Conservation (phyloP, 2,113 vertebrate genomes). For the Serilophus lunatus region DNA sequence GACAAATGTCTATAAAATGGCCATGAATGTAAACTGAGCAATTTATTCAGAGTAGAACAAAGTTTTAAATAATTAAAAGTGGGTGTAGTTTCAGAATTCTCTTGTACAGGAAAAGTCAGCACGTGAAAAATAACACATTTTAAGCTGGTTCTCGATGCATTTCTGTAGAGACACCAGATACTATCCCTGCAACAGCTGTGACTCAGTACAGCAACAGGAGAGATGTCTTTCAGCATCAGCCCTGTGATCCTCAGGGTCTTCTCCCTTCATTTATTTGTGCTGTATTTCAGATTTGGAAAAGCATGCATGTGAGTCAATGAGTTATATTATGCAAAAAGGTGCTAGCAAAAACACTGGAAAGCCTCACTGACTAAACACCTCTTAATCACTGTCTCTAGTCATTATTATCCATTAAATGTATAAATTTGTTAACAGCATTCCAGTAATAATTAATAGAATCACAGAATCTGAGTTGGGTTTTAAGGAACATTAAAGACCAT, state of each 20-base stretch:
- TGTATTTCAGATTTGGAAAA: not conserved
- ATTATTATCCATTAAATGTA: not conserved
- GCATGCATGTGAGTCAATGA: rapidly evolving
- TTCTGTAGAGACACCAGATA: not conserved
- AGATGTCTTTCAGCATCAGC: not conserved
- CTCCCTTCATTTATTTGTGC: not conserved
- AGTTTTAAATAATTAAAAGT: not conserved
- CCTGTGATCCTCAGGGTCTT: not conserved
- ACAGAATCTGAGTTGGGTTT: not conserved
- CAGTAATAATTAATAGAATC: not conserved
- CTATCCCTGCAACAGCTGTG: not conserved
- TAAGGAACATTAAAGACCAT: rapidly evolving
- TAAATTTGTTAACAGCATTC: not conserved
- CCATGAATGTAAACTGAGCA: not conserved
- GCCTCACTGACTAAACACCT: not conserved
- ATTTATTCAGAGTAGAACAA: not conserved
- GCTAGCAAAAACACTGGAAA: not conserved
- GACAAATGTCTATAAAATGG: not conserved
- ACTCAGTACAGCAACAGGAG: rapidly evolving
- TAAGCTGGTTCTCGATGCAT: not conserved
- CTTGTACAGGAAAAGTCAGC: not conserved
- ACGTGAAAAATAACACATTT: not conserved
- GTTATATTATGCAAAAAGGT: not conserved
- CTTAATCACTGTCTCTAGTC: not conserved
- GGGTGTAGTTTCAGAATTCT: not conserved